These are phyloP conservation scores for Sminthurinus aureus DNA, from an alignment of 2,888 invertebrate species.

Conservation along the genomic window DNA sequence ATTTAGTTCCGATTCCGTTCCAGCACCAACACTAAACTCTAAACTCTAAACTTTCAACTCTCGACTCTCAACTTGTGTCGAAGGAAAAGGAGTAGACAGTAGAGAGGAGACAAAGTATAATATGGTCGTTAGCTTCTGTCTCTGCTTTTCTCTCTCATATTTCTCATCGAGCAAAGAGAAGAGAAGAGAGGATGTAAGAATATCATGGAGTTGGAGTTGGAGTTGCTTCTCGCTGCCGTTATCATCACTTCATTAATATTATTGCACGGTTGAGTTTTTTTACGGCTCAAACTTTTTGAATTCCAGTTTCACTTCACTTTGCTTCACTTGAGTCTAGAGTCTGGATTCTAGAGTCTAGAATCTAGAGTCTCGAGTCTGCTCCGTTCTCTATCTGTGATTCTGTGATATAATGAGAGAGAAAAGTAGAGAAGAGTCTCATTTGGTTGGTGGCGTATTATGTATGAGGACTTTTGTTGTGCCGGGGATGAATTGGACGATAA, in stretches of 20 bases:
- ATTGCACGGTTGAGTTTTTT: slow-evolving; percentile 12
- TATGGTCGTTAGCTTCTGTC: slow-evolving; percentile 11
- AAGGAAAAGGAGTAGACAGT: neutral
- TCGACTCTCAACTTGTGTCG: neutral
- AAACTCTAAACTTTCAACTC: neutral
- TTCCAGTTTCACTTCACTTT: neutral
- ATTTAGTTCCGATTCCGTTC: neutral
- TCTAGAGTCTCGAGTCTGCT: too few relatives aligned
- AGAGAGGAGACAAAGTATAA: neutral
- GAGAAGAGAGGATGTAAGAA: too few relatives aligned
- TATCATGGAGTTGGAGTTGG: neutral
- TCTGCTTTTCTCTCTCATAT: neutral
- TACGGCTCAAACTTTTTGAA: slow-evolving; percentile 19
- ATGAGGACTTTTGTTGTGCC: slow-evolving; percentile 1
- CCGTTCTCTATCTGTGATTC: neutral
- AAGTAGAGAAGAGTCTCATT: too few relatives aligned
- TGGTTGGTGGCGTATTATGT: slow-evolving; percentile 17
- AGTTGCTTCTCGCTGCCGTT: neutral
- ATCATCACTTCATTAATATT: slow-evolving; percentile 17
- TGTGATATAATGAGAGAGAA: neutral
- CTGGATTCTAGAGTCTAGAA: too few relatives aligned
- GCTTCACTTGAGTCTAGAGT: too few relatives aligned
- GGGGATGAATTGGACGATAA: slow-evolving; percentile 35
- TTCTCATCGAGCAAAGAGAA: too few relatives aligned
- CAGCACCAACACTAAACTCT: neutral